Conservation (phyloP, 2,113 vertebrate genomes). For the Progne subis region DNA sequence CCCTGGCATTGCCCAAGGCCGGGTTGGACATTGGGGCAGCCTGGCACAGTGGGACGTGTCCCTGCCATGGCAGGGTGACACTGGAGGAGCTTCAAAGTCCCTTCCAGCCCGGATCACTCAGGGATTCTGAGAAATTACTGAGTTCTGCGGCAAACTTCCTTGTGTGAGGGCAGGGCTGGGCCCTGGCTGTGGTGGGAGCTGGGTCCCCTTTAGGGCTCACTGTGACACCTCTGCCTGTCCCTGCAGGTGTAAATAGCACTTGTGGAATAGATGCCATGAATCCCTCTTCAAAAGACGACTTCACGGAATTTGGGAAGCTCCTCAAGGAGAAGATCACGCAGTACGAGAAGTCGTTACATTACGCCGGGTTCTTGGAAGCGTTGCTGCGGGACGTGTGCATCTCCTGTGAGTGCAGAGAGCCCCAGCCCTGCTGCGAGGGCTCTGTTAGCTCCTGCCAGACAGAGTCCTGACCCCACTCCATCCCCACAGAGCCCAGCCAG, state of each 20-base stretch:
- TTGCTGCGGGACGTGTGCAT: constrained; percentile 94
- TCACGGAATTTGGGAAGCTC: constrained; percentile 93
- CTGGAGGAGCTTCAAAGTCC: not conserved
- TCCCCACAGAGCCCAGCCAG: rapidly evolving
- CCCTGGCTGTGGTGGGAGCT: not conserved
- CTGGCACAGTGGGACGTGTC: not conserved
- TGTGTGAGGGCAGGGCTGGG: rapidly evolving
- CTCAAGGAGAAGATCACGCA: constrained; percentile 94
- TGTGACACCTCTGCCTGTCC: not conserved
- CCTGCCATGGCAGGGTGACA: not conserved
- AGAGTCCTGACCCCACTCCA: not conserved
- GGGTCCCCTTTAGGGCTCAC: rapidly evolving
- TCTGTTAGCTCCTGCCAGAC: no score
- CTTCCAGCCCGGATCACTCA: not conserved
- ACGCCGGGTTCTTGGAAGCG: constrained; percentile 91
- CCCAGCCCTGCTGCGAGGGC: no score
- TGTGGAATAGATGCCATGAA: constrained; percentile 94
- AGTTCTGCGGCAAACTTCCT: not conserved
- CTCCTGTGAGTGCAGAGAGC: constrained; percentile 2
- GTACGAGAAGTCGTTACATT: constrained; percentile 93
- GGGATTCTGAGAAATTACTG: rapidly evolving
- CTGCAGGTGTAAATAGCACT: constrained; percentile 82
- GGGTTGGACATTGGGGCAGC: not conserved
- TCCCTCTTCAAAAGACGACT: constrained; percentile 95
- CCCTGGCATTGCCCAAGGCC: not conserved